These are phyloP conservation scores for Oreochromis tanganicae DNA, from an alignment of 2,113 vertebrate genomes.

Conservation along the genomic window DNA sequence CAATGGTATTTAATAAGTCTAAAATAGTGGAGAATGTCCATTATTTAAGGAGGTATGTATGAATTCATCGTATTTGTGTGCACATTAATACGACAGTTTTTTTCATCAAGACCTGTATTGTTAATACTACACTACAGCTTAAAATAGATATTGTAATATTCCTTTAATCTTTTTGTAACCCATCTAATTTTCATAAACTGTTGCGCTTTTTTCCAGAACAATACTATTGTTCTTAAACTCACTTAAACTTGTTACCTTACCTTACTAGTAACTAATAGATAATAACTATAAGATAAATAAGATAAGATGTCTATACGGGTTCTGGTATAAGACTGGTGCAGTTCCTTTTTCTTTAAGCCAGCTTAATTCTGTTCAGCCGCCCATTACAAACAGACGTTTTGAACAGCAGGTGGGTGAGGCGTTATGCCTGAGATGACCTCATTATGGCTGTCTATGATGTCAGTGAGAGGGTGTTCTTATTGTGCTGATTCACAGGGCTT, in stretches of 20 bases:
- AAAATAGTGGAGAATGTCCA: not conserved
- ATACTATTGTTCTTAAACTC: not conserved
- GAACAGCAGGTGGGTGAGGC: not conserved
- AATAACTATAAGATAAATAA: not conserved
- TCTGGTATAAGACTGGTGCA: not conserved
- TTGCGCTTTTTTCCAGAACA: not conserved
- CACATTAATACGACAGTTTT: not conserved
- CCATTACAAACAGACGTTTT: not conserved
- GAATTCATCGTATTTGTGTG: not conserved
- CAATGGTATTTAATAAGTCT: not conserved
- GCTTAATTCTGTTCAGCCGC: not conserved
- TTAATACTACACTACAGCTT: not conserved
- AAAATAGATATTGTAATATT: not conserved
- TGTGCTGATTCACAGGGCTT: not conserved
- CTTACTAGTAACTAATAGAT: not conserved
- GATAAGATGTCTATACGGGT: not conserved
- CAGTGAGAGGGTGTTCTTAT: not conserved
- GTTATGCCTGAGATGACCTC: not conserved
- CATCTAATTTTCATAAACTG: fast-evolving
- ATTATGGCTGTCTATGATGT: not conserved
- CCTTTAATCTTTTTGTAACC: not conserved
- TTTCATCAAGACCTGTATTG: not conserved
- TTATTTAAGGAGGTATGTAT: not conserved
- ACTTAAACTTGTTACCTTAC: not conserved
- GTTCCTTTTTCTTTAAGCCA: not conserved